Conservation (phyloP, 2,113 vertebrate genomes). For the Isurus oxyrinchus region DNA sequence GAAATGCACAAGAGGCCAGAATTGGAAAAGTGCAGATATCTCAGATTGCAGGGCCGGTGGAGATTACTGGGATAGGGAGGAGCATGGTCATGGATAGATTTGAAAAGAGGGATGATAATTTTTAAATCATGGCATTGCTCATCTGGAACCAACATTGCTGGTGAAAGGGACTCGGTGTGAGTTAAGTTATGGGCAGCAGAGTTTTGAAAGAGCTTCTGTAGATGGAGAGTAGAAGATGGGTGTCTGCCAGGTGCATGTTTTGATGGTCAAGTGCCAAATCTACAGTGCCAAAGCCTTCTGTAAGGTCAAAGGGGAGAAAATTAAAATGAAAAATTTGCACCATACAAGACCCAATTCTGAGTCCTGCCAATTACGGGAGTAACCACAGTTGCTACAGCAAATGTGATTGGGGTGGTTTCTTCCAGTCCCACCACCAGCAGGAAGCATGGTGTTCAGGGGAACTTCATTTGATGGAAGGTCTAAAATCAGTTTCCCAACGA, state of each 20-base stretch:
- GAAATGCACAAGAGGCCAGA: background rate
- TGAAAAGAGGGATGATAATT: background rate
- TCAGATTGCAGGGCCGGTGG: background rate
- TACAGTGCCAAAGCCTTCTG: background rate
- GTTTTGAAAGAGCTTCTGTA: background rate
- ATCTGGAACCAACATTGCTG: background rate
- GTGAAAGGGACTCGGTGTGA: background rate
- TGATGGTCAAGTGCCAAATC: background rate
- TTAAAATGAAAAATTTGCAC: background rate
- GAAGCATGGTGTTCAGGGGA: too few relatives aligned
- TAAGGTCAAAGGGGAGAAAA: background rate
- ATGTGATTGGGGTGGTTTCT: background rate
- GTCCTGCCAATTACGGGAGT: background rate
- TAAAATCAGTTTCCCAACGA: too few relatives aligned
- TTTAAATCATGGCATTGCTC: background rate
- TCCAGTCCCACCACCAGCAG: too few relatives aligned
- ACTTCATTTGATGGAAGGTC: too few relatives aligned
- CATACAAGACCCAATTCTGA: background rate
- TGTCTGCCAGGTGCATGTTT: too few relatives aligned
- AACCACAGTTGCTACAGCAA: background rate
- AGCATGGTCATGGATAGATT: background rate
- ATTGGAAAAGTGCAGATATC: background rate
- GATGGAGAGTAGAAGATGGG: background rate
- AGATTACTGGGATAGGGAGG: background rate
- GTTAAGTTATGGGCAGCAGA: background rate